A percentile compares a stretch with the other conserved stretches of the same genome.
Conservation (phyloP, 1,140 invertebrate genomes). For the Heterodera carotae region DNA sequence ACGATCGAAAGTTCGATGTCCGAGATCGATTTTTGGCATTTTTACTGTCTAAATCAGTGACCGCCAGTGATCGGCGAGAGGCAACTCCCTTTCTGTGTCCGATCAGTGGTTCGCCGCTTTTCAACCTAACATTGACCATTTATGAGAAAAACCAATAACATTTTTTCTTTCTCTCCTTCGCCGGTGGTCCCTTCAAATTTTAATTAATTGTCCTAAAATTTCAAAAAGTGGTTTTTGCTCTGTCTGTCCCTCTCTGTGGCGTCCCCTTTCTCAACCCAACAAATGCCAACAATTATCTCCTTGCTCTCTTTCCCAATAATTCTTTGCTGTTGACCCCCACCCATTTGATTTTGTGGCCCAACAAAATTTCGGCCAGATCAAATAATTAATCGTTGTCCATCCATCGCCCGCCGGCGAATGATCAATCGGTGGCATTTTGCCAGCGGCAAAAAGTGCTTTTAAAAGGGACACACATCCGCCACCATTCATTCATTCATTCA, state of each 20-base stretch:
- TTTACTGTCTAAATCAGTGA: neutral
- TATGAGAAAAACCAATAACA: too few species aligned
- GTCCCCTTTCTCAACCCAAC: neutral
- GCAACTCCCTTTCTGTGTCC: too few species aligned
- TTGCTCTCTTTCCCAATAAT: neutral
- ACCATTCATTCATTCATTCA: neutral
- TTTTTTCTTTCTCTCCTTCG: too few species aligned
- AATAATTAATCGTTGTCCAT: constrained; percentile 17
- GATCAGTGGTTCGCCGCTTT: too few species aligned
- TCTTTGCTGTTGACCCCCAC: neutral
- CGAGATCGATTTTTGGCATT: neutral
- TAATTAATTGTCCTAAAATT: too few species aligned
- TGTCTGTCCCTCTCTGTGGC: neutral
- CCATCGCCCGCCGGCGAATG: neutral
- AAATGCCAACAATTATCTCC: neutral
- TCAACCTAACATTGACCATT: too few species aligned
- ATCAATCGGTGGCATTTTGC: constrained; percentile 13
- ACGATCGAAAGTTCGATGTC: too few species aligned
- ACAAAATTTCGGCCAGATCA: neutral
- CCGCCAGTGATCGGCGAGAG: too few species aligned
- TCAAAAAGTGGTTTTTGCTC: too few species aligned
- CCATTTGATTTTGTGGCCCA: neutral
- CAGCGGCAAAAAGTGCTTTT: neutral
- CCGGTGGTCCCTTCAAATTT: too few species aligned
- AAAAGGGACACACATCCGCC: neutral